Conservation (phyloP, 1,140 invertebrate genomes). For the Ditylenchus dipsaci region DNA sequence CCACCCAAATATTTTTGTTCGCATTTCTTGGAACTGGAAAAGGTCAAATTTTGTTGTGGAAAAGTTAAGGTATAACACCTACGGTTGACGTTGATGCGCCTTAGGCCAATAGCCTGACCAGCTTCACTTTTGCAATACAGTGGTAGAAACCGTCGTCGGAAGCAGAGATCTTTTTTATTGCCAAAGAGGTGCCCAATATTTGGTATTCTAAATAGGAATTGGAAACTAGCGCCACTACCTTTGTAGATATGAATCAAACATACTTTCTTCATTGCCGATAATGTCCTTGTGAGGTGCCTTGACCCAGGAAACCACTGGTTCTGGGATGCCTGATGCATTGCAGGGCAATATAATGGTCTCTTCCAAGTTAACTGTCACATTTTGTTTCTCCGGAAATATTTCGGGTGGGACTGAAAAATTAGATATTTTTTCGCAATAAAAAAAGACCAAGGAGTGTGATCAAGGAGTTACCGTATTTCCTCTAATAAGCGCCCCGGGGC, state of each 20-base stretch:
- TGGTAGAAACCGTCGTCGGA: conserved; percentile 76
- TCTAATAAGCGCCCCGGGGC: too few relatives aligned
- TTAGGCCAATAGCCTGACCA: conserved; percentile 57
- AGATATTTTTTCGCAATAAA: conserved; percentile 8
- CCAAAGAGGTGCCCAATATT: conserved; percentile 61
- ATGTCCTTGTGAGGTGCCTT: conserved; percentile 46
- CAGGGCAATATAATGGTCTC: conserved; percentile 51
- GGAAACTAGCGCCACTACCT: neutral
- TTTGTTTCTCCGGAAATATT: conserved; percentile 41
- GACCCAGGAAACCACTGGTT: conserved; percentile 57
- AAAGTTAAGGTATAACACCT: neutral
- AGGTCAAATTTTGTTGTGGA: neutral
- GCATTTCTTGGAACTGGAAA: conserved; percentile 32
- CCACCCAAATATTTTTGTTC: conserved; percentile 36
- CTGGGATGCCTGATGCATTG: conserved; percentile 58
- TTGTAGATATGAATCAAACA: neutral
- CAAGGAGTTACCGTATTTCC: neutral
- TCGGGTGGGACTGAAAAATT: conserved; percentile 45
- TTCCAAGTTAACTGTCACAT: conserved; percentile 39
- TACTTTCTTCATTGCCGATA: conserved; percentile 44
- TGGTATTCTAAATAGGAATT: conserved; percentile 39
- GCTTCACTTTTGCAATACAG: conserved; percentile 78
- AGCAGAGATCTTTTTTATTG: conserved; percentile 71
- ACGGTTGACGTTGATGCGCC: conserved; percentile 43
- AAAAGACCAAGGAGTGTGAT: neutral